Percentiles rank a stretch among this genome's conserved stretches.
Evolutionary conservation across 2,113 vertebrate species (phyloP).

Genomic region (Dicaeum eximium): DNA sequence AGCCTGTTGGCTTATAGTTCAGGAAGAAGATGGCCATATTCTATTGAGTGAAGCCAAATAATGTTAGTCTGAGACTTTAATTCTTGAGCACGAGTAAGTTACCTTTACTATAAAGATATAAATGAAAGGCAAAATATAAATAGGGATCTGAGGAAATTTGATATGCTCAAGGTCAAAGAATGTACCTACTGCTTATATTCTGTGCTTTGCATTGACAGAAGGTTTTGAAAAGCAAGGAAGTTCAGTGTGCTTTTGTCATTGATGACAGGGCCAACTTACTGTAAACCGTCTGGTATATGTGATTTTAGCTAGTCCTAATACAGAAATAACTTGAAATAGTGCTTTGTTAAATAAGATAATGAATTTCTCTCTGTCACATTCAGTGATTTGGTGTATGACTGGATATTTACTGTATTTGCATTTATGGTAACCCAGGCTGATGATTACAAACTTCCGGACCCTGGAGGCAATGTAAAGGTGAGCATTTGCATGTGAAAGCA

Average conservation of each 20-base stretch:
- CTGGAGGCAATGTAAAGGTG: not conserved
- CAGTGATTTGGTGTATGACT: not conserved
- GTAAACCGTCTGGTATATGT: accelerated
- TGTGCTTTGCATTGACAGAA: not conserved
- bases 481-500: not conserved
- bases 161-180: not conserved
- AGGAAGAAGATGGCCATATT: not conserved
- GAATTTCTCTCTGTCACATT: not conserved
- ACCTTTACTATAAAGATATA: not conserved
- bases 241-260: not conserved
- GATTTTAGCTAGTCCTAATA: not conserved
- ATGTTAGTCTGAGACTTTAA: not conserved
- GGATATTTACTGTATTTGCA: not conserved
- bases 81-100: not conserved
- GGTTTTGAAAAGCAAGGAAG: not conserved
- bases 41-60: not conserved
- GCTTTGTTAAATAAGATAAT: not conserved
- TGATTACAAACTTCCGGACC: not conserved
- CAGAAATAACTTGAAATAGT: not conserved
- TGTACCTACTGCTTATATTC: not conserved
- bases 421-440: not conserved
- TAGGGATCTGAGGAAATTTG: not conserved
- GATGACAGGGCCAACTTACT: not conserved
- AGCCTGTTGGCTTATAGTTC: not conserved
- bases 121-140: not conserved